Evolutionary conservation across 1,140 invertebrate genomes (phyloP).

Genomic region (Papilio xuthus): DNA sequence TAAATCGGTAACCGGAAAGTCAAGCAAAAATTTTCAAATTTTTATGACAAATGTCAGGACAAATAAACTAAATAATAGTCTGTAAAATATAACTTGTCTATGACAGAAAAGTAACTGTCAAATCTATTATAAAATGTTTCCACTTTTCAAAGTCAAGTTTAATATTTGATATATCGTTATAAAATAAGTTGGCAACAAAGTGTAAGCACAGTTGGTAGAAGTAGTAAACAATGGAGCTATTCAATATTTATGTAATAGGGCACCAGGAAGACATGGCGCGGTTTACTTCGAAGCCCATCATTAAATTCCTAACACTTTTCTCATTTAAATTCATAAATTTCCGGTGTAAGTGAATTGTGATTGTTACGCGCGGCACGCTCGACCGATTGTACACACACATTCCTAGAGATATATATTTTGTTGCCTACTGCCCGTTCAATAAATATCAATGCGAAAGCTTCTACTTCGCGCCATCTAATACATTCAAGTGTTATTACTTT

Average conservation of each 20-base stretch:
- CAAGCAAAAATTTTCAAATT: too few relatives aligned
- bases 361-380: conserved; percentile 67
- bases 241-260: conserved; percentile 71
- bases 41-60: too few relatives aligned
- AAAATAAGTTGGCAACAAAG: conserved; percentile 45
- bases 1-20: too few relatives aligned
- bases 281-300: conserved; percentile 74
- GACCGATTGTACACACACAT: conserved; percentile 71
- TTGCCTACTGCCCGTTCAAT: conserved; percentile 47
- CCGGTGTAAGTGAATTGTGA: conserved; percentile 71
- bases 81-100: too few relatives aligned
- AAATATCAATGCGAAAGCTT: conserved; percentile 44
- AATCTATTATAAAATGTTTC: too few relatives aligned
- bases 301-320: conserved; percentile 80
- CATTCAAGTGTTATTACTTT: conserved; percentile 29
- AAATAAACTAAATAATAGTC: too few relatives aligned
- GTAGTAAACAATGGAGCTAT: conserved; percentile 70
- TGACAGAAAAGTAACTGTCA: too few relatives aligned
- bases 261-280: conserved; percentile 73
- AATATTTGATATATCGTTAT: conserved; percentile 40
- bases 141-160: too few relatives aligned
- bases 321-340: conserved; percentile 81
- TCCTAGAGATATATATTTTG: conserved; percentile 64
- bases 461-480: conserved; percentile 31
- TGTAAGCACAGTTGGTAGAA: conserved; percentile 40